Conservation (phyloP, 2,113 vertebrate genomes). For the Neotoma lepida region DNA sequence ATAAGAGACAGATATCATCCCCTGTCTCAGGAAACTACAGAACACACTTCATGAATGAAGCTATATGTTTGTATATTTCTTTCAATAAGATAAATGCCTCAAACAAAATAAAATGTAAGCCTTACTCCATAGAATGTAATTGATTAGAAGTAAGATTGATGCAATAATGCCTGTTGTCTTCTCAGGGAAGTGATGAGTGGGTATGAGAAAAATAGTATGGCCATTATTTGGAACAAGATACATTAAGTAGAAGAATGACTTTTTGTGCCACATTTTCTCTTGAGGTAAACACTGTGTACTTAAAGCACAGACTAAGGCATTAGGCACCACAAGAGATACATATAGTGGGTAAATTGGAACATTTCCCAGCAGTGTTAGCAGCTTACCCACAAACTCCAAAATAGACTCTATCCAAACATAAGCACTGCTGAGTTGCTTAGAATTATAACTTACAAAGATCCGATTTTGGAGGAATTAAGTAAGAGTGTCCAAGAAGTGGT, state of each 20-base stretch:
- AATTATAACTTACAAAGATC: background rate
- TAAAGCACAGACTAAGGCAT: background rate
- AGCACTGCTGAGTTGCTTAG: background rate
- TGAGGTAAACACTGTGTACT: background rate
- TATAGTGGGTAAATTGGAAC: background rate
- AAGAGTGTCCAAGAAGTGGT: background rate
- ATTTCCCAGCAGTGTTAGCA: background rate
- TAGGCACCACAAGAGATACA: background rate
- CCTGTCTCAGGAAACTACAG: accelerated
- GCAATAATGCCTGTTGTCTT: background rate
- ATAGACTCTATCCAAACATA: background rate
- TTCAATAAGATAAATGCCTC: background rate
- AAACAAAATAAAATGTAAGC: background rate
- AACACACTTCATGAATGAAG: background rate
- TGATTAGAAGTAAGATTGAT: background rate
- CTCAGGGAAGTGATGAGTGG: background rate
- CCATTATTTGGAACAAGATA: background rate
- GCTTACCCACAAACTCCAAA: background rate
- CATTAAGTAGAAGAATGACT: background rate
- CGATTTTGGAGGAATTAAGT: background rate
- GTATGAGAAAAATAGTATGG: background rate
- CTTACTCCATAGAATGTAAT: background rate
- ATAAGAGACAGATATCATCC: too few relatives aligned
- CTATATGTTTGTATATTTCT: background rate
- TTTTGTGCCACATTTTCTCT: background rate